A percentile compares a stretch with the other conserved stretches of the same genome.
Evolutionary conservation across 1,140 invertebrate genomes (phyloP).

Genomic region (Glomeris maerens): DNA sequence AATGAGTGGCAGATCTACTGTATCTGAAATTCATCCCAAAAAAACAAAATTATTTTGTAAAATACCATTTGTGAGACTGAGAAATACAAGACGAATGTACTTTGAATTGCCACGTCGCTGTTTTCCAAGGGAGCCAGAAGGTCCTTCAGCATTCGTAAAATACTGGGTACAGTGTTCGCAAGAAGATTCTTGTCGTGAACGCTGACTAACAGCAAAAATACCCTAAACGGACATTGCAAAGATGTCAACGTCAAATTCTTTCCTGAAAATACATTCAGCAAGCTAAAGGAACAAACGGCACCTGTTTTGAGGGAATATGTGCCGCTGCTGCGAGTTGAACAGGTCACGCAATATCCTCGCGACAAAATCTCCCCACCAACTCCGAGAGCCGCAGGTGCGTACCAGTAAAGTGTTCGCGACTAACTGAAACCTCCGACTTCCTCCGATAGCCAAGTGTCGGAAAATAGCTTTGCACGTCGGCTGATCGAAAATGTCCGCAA

Average conservation of each 20-base stretch:
- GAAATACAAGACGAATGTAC: neutral
- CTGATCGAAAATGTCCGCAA: conserved; percentile 42
- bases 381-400: conserved; percentile 56
- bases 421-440: conserved; percentile 48
- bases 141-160: conserved; percentile 26
- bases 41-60: too few relatives aligned
- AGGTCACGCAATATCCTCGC: conserved; percentile 60
- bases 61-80: neutral
- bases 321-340: conserved; percentile 58
- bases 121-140: conserved; percentile 22
- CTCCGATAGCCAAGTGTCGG: conserved; percentile 46
- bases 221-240: conserved; percentile 37
- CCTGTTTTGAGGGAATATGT: conserved; percentile 73
- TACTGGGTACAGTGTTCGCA: conserved; percentile 14
- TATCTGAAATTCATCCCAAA: too few relatives aligned
- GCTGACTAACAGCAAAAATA: conserved; percentile 55
- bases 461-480: conserved; percentile 51
- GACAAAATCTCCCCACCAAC: conserved; percentile 79
- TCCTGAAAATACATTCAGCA: neutral
- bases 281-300: conserved; percentile 24
- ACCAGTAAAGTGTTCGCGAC: conserved; percentile 58
- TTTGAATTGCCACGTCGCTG: neutral
- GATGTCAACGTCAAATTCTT: neutral
- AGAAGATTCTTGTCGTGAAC: neutral
- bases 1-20: conserved; percentile 48